Evolutionary conservation across 1,140 invertebrate species (phyloP).

Genomic region (Drosophila sucinea): DNA sequence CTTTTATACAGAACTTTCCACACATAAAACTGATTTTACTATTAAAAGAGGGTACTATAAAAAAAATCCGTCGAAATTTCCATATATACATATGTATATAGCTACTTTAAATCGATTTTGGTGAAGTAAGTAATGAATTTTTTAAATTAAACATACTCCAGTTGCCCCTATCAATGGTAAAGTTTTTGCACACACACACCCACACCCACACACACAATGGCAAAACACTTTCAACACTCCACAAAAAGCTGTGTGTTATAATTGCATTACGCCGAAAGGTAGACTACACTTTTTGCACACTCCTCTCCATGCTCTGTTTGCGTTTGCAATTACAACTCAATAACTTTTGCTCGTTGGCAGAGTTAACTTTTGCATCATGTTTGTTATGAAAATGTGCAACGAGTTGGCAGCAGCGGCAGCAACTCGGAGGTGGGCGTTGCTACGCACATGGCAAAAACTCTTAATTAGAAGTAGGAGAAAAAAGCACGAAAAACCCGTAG

Average conservation of each 20-base stretch:
- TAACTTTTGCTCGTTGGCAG: conserved; percentile 55
- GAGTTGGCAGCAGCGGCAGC: background rate
- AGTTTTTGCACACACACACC: background rate
- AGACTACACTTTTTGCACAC: conserved; percentile 47
- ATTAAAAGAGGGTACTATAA: no score
- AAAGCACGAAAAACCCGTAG: background rate
- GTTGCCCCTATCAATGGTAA: background rate
- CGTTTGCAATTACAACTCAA: conserved; percentile 74
- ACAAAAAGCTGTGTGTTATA: conserved; percentile 47
- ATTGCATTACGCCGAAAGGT: conserved; percentile 71
- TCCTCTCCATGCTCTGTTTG: conserved; percentile 42
- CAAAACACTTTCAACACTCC: conserved; percentile 22
- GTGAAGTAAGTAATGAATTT: no score
- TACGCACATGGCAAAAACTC: conserved; percentile 38
- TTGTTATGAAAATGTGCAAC: conserved; percentile 35
- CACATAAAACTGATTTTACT: no score
- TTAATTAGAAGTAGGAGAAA: conserved; percentile 55
- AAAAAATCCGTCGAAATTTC: no score
- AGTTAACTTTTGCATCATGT: conserved; percentile 60
- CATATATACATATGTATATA: no score
- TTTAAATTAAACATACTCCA: background rate
- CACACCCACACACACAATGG: background rate
- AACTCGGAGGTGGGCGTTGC: background rate
- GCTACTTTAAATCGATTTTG: background rate
- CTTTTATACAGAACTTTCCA: no score